phyloP scores from a whole-genome alignment of 2,797 vertebrate species.

The Erpetoichthys calabaricus region DNA sequence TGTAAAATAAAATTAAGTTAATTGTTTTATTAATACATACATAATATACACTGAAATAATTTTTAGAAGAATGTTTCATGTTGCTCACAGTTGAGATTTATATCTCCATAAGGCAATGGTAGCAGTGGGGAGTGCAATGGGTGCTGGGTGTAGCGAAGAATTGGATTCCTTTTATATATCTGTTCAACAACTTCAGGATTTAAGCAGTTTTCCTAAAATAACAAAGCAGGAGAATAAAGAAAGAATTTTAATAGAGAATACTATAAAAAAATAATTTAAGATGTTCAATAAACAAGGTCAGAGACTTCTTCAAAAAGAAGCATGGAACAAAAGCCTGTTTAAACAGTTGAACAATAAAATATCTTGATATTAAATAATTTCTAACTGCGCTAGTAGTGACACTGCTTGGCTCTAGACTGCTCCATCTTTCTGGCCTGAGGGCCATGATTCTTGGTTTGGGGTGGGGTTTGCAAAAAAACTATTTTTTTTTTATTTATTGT shows the following conservation, averaged over 20 bases:
- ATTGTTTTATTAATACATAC: too few relatives aligned
- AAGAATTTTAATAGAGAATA: background rate
- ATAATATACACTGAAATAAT: too few relatives aligned
- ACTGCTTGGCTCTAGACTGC: background rate
- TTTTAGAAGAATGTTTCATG: too few relatives aligned
- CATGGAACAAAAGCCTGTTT: background rate
- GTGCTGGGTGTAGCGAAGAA: conserved; percentile 85
- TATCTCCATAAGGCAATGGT: conserved; percentile 87
- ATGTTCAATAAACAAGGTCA: background rate
- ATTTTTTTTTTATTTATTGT: too few relatives aligned
- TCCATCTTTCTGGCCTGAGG: too few relatives aligned
- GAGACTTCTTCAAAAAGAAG: background rate
- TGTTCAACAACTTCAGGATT: conserved; percentile 89
- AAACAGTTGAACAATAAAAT: background rate
- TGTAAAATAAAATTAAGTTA: conserved; percentile 26
- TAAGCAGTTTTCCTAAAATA: conserved; percentile 79
- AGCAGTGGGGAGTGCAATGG: conserved; percentile 79
- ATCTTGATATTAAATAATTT: background rate
- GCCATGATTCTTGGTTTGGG: too few relatives aligned
- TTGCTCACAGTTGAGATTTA: conserved; percentile 66
- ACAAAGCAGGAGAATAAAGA: background rate
- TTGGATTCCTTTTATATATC: conserved; percentile 92
- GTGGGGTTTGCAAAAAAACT: too few relatives aligned
- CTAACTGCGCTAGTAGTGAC: background rate
- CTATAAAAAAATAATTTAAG: background rate